Conservation (phyloP, 2,113 vertebrate genomes). For the Platysternon megacephalum region DNA sequence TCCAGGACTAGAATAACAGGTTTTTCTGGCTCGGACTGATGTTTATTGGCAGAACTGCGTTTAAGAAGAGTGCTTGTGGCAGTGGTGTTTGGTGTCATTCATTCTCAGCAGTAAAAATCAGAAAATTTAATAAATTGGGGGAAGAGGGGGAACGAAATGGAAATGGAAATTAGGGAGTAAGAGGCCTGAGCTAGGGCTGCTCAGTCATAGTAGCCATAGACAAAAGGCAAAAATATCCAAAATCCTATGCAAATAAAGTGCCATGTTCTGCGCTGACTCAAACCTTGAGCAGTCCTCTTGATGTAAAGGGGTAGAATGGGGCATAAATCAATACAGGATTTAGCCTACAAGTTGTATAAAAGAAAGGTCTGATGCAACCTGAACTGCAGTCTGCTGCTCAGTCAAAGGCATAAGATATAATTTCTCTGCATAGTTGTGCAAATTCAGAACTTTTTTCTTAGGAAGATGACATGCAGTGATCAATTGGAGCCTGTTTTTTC, state of each 20-base stretch:
- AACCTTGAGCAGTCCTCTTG: not conserved
- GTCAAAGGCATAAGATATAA: not conserved
- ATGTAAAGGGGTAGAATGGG: not conserved
- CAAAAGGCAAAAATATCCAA: not conserved
- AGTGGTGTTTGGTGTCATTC: slow-evolving; percentile 30
- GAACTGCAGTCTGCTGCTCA: not conserved
- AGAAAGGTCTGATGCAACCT: not conserved
- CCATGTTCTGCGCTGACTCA: not conserved
- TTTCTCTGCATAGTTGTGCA: not conserved
- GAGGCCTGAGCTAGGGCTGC: not conserved
- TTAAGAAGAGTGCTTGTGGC: not conserved
- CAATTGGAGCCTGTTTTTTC: not conserved
- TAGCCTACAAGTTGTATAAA: not conserved
- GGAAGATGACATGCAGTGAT: not conserved
- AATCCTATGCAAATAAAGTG: not conserved
- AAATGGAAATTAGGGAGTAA: not conserved
- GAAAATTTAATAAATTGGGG: slow-evolving; percentile 8
- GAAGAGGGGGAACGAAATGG: not conserved
- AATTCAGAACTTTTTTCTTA: not conserved
- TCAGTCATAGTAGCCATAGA: not conserved
- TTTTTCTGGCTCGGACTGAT: rapidly evolving
- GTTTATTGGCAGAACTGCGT: rapidly evolving
- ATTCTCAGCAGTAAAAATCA: not conserved
- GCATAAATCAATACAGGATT: not conserved
- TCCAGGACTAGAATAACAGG: not conserved